Evolutionary conservation across 2,888 invertebrate species (phyloP), one percentile per base, ranked within the genome.

Genomic region (Allacma fusca): DNA sequence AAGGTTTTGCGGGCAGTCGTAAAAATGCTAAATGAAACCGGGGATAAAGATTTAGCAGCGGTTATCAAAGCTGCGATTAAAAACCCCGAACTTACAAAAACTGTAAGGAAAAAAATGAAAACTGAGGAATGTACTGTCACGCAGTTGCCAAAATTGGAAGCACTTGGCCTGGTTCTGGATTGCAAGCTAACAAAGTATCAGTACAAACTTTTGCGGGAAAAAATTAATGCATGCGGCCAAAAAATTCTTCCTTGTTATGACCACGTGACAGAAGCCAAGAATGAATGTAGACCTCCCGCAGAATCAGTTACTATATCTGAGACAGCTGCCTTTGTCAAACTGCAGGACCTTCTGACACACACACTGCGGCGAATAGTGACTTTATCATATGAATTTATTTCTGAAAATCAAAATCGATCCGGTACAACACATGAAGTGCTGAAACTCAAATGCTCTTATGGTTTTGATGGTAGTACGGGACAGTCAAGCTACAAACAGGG

Each of bases 391-490:
- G 34, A 72, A 24, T 23, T 57, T 16, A 70, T 76, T 4, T 23
- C 68, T 1, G 44, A 75, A 64, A 74, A n/a, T 12, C 34, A 34
- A 28, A n/a, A 13, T 13, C 13, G 21, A 1, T 0, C 19, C 1
- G 1, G 13, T 9, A 5, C 24, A 29, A 2, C 24, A 29, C 1
- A n/a, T 9, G 62, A 50, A 50, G 16, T 16, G 50, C 2, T 19
- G 50, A 50, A 5, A 16, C 2, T 19, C 2, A n/a, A 1, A 1
- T 75, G 43, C 24, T 44, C 1, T 13, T 79, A 72, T 67, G 79
- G 79, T 1, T 77, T 77, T 26, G 79, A 79, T 67, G 77, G 77
- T 0, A 72, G 74, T 5, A 43, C 75, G 0, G 77, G 79, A 0
- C 77, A 77, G 19, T 65, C 74, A 0, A 76, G 57, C 21, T 78